Evolutionary conservation across 2,113 vertebrate species (phyloP), one percentile per base, ranked within the genome.

Genomic region (Muscicapa adusta): DNA sequence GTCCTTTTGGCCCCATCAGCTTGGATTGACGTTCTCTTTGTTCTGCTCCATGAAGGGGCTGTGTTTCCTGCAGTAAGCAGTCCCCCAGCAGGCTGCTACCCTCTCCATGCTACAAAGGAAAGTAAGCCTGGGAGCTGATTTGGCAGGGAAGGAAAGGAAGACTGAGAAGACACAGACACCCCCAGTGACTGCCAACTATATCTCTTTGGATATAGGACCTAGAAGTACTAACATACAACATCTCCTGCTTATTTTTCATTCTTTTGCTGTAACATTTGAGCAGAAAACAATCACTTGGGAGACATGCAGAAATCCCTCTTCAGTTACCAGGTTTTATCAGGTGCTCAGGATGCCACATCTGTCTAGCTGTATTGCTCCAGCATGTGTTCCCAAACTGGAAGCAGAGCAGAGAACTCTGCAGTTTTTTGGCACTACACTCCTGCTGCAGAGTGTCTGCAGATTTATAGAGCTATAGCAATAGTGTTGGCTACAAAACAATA

Each of bases 381-480:
- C 0, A 1, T 57, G 61, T 50, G 57, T 57, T 92, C 68, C 71
- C 75, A 85, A 78, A 60, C 60, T 86, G 56, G 68, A 86, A 88
- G 74, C 56, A 92, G 67, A 88, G 65, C 58, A 66, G 60, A 62
- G 53, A 50, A 33, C 56, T 92, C 88, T 45, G 74, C 85, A 56
- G 24, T 40, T 73, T 88, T 88, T 93, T 97, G 93, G 92, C 94
- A 56, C 81, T 65, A 14, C 42, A 28, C 14, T 86, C 60, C 58
- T 73, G 6, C 61, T 76, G 60, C 66, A 73, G 93, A 88, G 81
- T 94, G 93, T 83, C 72, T 95, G 79, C 79, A 95, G 95, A 94
- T 94, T 96, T 95, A 91, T 96, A 75, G 94, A 86, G 90, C 88
- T 94, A 94, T 91, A 94, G 94, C 83, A 88, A 80, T 72, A 93